Conservation (phyloP, 2,113 vertebrate species). For the Lanius ludovicianus region DNA sequence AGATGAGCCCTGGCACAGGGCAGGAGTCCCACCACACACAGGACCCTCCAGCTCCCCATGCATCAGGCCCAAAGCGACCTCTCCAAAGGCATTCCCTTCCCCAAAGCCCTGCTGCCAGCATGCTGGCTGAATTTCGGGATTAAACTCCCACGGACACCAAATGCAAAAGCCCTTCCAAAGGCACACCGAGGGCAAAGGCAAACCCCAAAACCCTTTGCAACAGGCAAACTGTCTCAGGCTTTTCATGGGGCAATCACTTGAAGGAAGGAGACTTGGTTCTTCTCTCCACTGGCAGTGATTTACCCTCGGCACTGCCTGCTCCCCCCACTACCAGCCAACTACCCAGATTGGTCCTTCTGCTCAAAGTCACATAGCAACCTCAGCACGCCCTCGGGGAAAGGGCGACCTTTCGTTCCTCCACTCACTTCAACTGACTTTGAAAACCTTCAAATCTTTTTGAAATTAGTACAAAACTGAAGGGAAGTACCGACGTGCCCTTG, state of each 20-base stretch:
- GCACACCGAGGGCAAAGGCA: accelerated
- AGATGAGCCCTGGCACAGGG: neutral
- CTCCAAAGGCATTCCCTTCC: neutral
- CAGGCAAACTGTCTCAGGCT: accelerated
- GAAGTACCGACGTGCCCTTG: neutral
- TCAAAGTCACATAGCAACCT: neutral
- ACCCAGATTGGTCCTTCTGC: neutral
- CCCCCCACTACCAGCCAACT: neutral
- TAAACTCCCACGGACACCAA: neutral
- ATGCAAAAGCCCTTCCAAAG: neutral
- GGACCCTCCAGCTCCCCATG: neutral
- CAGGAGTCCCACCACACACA: neutral
- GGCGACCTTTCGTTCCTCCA: neutral
- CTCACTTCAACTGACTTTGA: neutral
- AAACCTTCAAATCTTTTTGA: neutral
- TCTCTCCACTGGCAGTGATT: neutral
- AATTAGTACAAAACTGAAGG: neutral
- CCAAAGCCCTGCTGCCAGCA: accelerated
- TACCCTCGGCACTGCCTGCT: neutral
- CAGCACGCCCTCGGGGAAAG: neutral
- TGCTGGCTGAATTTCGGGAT: neutral
- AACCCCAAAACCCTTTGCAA: neutral
- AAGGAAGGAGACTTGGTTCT: neutral
- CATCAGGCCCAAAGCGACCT: accelerated
- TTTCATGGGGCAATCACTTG: accelerated